A percentile compares a stretch with the other conserved stretches of the same genome.
Conservation (phyloP, 2,113 vertebrate species). For the Heloderma charlesbogerti region DNA sequence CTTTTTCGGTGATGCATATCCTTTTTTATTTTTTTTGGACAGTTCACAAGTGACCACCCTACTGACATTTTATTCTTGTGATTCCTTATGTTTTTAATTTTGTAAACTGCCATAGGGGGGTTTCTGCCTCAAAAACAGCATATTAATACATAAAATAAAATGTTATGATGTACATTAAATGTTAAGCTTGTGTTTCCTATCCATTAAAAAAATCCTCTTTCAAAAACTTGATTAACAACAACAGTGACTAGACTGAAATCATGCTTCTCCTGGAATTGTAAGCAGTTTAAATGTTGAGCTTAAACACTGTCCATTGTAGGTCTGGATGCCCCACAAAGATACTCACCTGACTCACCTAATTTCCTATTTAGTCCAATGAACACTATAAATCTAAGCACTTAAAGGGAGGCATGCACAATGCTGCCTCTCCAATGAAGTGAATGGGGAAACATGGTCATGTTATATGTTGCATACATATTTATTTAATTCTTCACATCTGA, state of each 20-base stretch:
- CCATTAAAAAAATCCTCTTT: neutral
- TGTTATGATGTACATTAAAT: neutral
- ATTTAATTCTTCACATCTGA: neutral
- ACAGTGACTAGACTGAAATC: neutral
- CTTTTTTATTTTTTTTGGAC: no score
- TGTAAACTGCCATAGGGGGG: neutral
- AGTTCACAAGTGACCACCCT: neutral
- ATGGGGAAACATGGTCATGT: neutral
- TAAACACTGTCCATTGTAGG: neutral
- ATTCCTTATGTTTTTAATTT: neutral
- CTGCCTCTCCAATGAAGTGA: neutral
- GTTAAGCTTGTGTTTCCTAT: neutral
- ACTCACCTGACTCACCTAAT: neutral
- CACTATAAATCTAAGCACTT: neutral
- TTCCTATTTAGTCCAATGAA: neutral
- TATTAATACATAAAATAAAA: neutral
- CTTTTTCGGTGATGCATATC: no score
- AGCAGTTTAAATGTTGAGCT: neutral
- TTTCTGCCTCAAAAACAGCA: neutral
- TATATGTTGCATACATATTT: neutral
- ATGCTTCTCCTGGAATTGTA: neutral
- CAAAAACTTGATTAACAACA: neutral
- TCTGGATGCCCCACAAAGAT: neutral
- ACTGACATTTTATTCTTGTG: neutral
- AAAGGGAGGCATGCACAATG: neutral